phyloP scores from a whole-genome alignment of 2,888 invertebrate genomes.

The Eupeodes luniger region DNA sequence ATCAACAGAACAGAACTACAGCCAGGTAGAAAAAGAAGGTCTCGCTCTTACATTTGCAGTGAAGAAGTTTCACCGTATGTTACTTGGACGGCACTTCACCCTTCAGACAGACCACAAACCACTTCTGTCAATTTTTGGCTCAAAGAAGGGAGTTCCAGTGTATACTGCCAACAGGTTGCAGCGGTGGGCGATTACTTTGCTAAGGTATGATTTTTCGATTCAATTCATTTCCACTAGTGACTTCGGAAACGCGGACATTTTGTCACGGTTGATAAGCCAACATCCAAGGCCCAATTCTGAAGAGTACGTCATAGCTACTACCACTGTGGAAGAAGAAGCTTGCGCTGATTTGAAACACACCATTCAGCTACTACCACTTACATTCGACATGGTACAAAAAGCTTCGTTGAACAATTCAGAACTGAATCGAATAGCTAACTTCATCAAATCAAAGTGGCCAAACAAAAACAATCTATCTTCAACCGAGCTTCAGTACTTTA shows the following conservation, averaged over 20 bases:
- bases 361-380: neutral
- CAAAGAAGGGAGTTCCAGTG: slow-evolving; percentile 77
- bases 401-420: neutral
- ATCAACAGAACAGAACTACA: slow-evolving; percentile 79
- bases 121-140: slow-evolving; percentile 79
- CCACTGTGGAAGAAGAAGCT: neutral
- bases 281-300: slow-evolving; percentile 2
- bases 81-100: no score
- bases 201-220: slow-evolving; percentile 70
- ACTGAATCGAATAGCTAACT: neutral
- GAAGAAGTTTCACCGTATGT: slow-evolving; percentile 79
- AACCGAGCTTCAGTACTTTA: slow-evolving; percentile 55
- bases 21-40: slow-evolving; percentile 81
- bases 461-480: no score
- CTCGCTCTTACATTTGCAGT: slow-evolving; percentile 79
- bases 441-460: no score
- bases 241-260: slow-evolving; percentile 55
- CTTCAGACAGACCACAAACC: slow-evolving; percentile 78
- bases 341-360: neutral
- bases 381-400: no score
- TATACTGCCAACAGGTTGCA: slow-evolving; percentile 76
- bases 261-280: slow-evolving; percentile 37
- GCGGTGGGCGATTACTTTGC: slow-evolving; percentile 74
- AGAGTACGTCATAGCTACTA: slow-evolving; percentile 5
- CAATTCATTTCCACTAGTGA: slow-evolving; percentile 57